Evolutionary conservation across 2,888 invertebrate species (phyloP).

Genomic region (Dryomyza anilis): DNA sequence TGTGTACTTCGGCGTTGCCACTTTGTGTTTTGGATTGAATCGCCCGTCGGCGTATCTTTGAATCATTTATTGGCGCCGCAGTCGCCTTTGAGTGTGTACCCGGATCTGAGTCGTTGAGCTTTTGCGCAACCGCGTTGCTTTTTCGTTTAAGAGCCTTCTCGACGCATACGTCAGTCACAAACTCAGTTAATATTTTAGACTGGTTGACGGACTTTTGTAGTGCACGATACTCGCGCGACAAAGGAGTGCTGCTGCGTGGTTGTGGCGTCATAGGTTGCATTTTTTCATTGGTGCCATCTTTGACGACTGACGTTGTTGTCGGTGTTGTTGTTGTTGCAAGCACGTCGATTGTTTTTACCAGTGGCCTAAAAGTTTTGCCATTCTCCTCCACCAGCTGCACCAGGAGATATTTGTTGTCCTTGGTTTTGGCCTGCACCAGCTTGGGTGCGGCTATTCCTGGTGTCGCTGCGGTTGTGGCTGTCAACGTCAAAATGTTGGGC

Average conservation of each 20-base stretch:
- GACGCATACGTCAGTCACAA: slow-evolving; percentile 62
- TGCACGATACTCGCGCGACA: slow-evolving; percentile 68
- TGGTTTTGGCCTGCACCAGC: slow-evolving; percentile 27
- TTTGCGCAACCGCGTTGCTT: slow-evolving; percentile 26
- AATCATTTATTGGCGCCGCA: not conserved
- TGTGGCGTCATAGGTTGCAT: not conserved
- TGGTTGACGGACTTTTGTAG: slow-evolving; percentile 72
- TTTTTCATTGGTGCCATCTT: not conserved
- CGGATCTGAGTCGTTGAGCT: not conserved
- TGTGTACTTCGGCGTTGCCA: not conserved
- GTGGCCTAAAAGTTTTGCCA: slow-evolving; percentile 22
- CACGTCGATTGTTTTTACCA: no score
- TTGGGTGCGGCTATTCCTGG: not conserved
- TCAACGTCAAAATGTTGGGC: not conserved
- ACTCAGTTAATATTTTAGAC: slow-evolving; percentile 70
- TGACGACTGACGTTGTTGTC: not conserved
- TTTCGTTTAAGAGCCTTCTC: slow-evolving; percentile 56
- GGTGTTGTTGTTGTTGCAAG: not conserved
- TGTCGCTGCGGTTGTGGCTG: not conserved
- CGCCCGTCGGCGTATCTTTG: slow-evolving; percentile 43
- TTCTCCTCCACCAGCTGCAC: slow-evolving; percentile 34
- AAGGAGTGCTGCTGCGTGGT: slow-evolving; percentile 46
- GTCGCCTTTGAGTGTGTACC: not conserved
- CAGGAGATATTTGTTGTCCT: slow-evolving; percentile 32
- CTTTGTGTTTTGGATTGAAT: not conserved